Evolutionary conservation across 35 echinoderm and acorn worm species (phyloP).

Genomic region (Stichopus chloronotus): DNA sequence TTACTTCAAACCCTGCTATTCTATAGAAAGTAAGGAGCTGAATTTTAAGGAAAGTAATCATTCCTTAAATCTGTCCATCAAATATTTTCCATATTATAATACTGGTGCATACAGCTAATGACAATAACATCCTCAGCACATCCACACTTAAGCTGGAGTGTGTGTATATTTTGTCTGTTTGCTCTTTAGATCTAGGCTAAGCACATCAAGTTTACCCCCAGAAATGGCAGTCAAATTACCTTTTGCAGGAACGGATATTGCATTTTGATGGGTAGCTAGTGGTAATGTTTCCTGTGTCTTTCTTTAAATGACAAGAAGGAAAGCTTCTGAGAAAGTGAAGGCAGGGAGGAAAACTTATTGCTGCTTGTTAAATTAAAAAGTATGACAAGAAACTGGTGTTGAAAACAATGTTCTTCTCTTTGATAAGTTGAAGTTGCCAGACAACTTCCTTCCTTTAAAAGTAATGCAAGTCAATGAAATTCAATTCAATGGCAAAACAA

Average conservation of each 20-base stretch:
- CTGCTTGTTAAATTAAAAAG: neutral
- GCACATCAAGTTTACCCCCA: slow-evolving; percentile 46
- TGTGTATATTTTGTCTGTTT: slow-evolving; percentile 32
- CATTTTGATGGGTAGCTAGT: slow-evolving; percentile 22
- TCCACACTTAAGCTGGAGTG: neutral
- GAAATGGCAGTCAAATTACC: slow-evolving; percentile 12
- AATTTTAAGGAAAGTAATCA: neutral
- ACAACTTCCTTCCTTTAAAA: neutral
- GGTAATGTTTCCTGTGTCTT: slow-evolving; percentile 14
- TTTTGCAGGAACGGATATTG: neutral
- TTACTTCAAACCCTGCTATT: too few species aligned
- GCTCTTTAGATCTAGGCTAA: slow-evolving; percentile 48
- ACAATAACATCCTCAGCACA: neutral
- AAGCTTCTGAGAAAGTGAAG: neutral
- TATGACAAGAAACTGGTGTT: neutral
- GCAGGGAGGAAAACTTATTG: neutral
- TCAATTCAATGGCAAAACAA: too few species aligned
- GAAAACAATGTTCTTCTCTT: neutral
- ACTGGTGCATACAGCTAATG: neutral
- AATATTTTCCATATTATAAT: neutral
- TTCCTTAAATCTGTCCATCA: neutral
- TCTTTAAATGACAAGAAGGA: neutral
- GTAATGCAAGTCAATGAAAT: too few species aligned
- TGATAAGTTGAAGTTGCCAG: neutral
- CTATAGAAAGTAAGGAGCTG: neutral